These are phyloP conservation scores for Conger conger DNA, from an alignment of 2,113 vertebrate genomes.

Conservation along the genomic window DNA sequence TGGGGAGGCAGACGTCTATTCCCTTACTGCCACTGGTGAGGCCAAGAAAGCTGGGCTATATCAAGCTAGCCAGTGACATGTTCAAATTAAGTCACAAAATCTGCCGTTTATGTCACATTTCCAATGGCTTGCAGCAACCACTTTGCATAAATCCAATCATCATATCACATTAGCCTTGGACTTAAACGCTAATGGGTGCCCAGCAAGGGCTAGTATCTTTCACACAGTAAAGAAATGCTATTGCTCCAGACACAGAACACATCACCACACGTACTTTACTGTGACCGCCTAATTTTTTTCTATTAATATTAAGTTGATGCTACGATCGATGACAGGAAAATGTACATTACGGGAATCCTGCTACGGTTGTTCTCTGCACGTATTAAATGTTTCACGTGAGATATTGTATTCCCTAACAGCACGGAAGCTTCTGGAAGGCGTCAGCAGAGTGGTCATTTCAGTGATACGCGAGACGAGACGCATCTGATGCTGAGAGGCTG, in stretches of 20 bases:
- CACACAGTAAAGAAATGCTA: neutral
- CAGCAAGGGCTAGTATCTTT: too few relatives aligned
- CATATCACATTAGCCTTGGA: neutral
- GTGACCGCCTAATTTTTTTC: neutral
- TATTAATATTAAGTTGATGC: slow-evolving; percentile 12
- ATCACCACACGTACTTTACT: neutral
- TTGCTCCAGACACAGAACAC: neutral
- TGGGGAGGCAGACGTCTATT: neutral
- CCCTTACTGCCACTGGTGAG: neutral
- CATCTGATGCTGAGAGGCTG: neutral
- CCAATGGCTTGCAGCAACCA: neutral
- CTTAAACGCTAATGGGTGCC: neutral
- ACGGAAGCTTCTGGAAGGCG: neutral
- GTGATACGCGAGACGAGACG: neutral
- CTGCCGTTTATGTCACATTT: neutral
- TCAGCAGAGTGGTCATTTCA: neutral
- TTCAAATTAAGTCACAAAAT: neutral
- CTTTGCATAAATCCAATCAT: neutral
- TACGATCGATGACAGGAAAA: neutral
- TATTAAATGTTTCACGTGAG: neutral
- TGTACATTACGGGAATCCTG: neutral
- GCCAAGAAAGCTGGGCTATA: neutral
- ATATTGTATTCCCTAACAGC: neutral
- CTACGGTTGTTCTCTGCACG: neutral
- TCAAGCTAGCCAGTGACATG: neutral